phyloP scores from a whole-genome alignment of 2,113 vertebrate genomes.

The Plecturocebus donacophilus region DNA sequence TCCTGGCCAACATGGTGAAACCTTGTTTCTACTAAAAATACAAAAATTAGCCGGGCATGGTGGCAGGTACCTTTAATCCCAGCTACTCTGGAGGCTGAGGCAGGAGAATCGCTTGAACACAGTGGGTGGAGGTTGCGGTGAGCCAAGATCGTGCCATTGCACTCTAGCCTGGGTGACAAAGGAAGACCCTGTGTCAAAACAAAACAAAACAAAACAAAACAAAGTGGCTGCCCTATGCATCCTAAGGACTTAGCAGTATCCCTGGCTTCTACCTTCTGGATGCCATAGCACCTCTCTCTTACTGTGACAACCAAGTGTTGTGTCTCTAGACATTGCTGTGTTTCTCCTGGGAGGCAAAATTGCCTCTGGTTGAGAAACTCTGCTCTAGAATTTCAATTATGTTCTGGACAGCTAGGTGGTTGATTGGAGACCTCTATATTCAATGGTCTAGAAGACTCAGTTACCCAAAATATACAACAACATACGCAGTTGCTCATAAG shows the following conservation, averaged over 20 bases:
- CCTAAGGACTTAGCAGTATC: not conserved
- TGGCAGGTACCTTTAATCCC: no score
- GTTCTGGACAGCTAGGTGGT: not conserved
- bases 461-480: not conserved
- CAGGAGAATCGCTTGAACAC: no score
- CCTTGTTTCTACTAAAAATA: no score
- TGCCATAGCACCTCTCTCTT: rapidly evolving
- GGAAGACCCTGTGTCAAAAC: no score
- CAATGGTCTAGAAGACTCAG: not conserved
- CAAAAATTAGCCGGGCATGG: no score
- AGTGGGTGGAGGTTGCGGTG: no score
- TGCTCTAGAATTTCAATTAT: not conserved
- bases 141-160: no score
- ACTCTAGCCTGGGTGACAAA: no score
- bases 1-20: no score
- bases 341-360: not conserved
- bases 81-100: no score
- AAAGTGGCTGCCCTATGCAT: not conserved
- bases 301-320: rapidly evolving
- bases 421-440: not conserved
- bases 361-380: not conserved
- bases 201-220: no score
- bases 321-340: not conserved
- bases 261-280: not conserved
- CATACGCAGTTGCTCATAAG: not conserved